Evolutionary conservation across 2,888 invertebrate species (phyloP).

Genomic region (Mylabris sibirica): DNA sequence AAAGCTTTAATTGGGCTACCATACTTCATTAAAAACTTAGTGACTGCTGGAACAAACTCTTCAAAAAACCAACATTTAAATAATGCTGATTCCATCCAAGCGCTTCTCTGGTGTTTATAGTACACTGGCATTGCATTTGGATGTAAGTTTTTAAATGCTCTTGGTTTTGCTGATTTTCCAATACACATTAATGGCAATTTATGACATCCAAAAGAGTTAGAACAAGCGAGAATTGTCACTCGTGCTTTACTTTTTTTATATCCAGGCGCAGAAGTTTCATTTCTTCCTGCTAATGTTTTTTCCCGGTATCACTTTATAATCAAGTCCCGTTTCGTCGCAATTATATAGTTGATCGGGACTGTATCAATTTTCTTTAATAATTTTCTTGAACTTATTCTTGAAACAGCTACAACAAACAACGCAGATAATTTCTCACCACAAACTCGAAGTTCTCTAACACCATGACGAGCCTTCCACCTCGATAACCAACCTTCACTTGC

Average conservation of each 20-base stretch:
- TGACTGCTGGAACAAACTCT: not conserved
- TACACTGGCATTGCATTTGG: slow-evolving; percentile 24
- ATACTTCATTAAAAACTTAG: not conserved
- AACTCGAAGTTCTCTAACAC: slow-evolving; percentile 27
- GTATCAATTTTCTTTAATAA: slow-evolving; percentile 31
- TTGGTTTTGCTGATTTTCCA: slow-evolving; percentile 37
- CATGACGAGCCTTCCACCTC: slow-evolving; percentile 32
- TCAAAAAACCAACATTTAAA: not conserved
- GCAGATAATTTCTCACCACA: slow-evolving; percentile 38
- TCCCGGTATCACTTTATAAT: slow-evolving; percentile 39
- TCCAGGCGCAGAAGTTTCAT: slow-evolving; percentile 33
- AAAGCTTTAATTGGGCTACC: not conserved
- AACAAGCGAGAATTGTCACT: slow-evolving; percentile 36
- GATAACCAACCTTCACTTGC: slow-evolving; percentile 34
- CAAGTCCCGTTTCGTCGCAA: slow-evolving; percentile 39
- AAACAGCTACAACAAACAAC: no score
- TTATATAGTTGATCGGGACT: slow-evolving; percentile 39
- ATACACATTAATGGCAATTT: slow-evolving; percentile 38
- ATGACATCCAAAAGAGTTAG: no score
- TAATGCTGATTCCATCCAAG: slow-evolving; percentile 33
- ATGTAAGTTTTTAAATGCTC: slow-evolving; percentile 36
- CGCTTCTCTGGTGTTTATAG: slow-evolving; percentile 37
- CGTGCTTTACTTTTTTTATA: slow-evolving; percentile 39
- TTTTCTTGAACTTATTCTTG: slow-evolving; percentile 33
- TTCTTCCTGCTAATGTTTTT: slow-evolving; percentile 36